Percentiles rank a stretch among this genome's conserved stretches.
Evolutionary conservation across 2,797 vertebrate genomes (phyloP).

Genomic region (Enteromius thamalakanensis): DNA sequence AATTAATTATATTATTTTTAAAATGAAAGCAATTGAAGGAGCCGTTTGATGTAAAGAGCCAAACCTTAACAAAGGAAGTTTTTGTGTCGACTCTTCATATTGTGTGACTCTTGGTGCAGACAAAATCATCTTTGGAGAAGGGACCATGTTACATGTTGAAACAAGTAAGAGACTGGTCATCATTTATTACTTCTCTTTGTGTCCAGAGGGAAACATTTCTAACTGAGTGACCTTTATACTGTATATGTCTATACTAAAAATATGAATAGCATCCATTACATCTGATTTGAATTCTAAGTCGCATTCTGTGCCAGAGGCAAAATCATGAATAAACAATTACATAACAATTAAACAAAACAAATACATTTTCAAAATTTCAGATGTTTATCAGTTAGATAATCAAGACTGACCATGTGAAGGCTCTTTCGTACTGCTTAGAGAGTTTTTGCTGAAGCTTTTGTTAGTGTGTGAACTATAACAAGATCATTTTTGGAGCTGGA

Average conservation of each 20-base stretch:
- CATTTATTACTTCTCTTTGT: constrained; percentile 9
- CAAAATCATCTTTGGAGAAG: constrained; percentile 46
- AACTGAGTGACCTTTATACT: not conserved
- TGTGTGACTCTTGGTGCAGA: constrained; percentile 46
- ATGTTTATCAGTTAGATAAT: not conserved
- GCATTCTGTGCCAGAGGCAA: not conserved
- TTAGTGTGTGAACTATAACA: constrained; percentile 45
- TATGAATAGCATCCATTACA: not conserved
- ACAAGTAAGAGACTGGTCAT: constrained; percentile 44
- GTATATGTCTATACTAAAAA: not conserved
- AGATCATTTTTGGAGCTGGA: constrained; percentile 35
- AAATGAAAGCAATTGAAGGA: not conserved
- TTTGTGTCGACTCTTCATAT: not conserved
- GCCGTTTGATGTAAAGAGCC: not conserved
- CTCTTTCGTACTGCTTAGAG: not conserved
- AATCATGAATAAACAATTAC: not conserved
- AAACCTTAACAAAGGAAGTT: not conserved
- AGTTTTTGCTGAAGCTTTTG: constrained; percentile 12
- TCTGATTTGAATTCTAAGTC: not conserved
- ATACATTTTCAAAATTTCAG: not conserved
- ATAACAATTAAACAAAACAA: not conserved
- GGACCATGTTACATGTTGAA: constrained; percentile 37
- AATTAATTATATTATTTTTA: not conserved
- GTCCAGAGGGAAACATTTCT: not conserved
- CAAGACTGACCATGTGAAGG: not conserved